Percentiles rank a stretch among this genome's conserved stretches.
Evolutionary conservation across 2,797 vertebrate species (phyloP).

Genomic region (Rhabdophis nuchalis): DNA sequence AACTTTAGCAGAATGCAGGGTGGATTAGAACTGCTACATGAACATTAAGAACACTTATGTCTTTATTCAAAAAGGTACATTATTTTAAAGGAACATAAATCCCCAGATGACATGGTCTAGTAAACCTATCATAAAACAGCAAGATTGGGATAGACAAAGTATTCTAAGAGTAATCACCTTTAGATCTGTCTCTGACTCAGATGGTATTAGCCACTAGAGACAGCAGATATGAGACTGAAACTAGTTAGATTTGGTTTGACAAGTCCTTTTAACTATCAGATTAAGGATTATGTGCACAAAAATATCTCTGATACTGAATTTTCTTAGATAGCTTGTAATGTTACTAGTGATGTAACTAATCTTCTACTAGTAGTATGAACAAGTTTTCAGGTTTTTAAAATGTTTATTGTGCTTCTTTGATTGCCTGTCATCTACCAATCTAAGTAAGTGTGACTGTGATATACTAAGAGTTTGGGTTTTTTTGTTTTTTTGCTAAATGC

Average conservation of each 20-base stretch:
- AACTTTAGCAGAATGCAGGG: conserved; percentile 14
- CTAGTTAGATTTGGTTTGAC: not conserved
- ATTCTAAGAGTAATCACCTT: conserved; percentile 28
- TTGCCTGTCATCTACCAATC: not conserved
- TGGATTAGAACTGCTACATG: conserved; percentile 15
- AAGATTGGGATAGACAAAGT: conserved; percentile 33
- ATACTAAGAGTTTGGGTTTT: not conserved
- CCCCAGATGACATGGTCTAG: conserved; percentile 29
- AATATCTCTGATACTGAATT: conserved; percentile 13
- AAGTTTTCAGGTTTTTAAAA: not conserved
- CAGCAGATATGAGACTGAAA: conserved; percentile 39
- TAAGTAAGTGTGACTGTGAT: not conserved
- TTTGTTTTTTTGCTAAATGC: not conserved
- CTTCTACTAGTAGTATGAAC: conserved; percentile 24
- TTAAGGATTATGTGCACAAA: conserved; percentile 33
- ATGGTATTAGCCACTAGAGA: conserved; percentile 18
- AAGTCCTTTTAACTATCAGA: not conserved
- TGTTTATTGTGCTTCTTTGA: not conserved
- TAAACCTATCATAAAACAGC: conserved; percentile 43
- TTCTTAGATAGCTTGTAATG: conserved; percentile 33
- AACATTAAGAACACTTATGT: not conserved
- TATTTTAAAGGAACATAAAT: conserved; percentile 35
- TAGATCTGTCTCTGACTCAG: conserved; percentile 34
- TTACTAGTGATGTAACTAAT: conserved; percentile 28
- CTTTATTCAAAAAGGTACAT: conserved; percentile 34